A percentile compares a stretch with the other conserved stretches of the same genome.
Evolutionary conservation across 2,888 invertebrate genomes (phyloP).

Genomic region (Tenthredo distinguenda): DNA sequence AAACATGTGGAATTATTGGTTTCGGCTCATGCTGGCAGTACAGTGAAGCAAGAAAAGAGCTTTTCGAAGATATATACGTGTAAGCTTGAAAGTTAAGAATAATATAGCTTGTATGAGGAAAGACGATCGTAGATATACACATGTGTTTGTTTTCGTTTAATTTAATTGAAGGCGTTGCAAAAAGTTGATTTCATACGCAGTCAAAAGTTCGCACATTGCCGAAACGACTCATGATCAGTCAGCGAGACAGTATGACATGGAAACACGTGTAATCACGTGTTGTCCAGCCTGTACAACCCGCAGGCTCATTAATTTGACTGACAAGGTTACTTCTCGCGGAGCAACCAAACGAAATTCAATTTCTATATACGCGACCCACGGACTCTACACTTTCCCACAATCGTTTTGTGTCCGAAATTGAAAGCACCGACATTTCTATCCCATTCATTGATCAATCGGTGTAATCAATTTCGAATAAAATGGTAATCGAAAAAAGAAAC

Average conservation of each 20-base stretch:
- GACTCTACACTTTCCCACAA: constrained; percentile 48
- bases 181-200: constrained; percentile 38
- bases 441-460: constrained; percentile 8
- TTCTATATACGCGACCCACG: constrained; percentile 17
- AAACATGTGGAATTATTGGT: neutral
- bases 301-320: constrained; percentile 47
- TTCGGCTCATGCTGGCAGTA: neutral
- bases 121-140: neutral
- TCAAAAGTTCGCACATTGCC: neutral
- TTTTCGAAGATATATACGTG: neutral
- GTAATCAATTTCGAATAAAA: neutral
- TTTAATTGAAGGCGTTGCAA: neutral
- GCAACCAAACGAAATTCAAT: constrained; percentile 31
- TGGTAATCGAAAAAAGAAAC: neutral
- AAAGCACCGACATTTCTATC: constrained; percentile 14
- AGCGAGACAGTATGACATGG: constrained; percentile 4
- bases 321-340: constrained; percentile 48
- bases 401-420: constrained; percentile 38
- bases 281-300: neutral
- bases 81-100: neutral
- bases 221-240: neutral
- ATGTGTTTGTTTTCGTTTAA: neutral
- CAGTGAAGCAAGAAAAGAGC: neutral
- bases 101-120: neutral
- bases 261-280: neutral